phyloP scores from a whole-genome alignment of 2,888 invertebrate genomes.

The Harmothoe impar region DNA sequence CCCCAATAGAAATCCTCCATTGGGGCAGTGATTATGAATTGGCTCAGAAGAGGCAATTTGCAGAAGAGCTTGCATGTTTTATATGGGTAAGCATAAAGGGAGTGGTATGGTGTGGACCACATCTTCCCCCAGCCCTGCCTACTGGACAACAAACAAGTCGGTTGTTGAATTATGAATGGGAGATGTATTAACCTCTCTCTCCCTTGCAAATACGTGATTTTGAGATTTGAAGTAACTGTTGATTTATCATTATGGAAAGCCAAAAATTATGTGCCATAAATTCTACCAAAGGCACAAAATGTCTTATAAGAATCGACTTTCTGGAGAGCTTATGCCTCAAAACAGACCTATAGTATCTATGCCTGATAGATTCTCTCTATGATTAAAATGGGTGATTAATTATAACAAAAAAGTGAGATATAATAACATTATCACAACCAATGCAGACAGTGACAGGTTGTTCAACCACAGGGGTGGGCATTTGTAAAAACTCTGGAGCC shows the following conservation, averaged over 20 bases:
- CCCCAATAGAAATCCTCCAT: background rate
- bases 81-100: background rate
- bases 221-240: too few species aligned
- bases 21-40: constrained; percentile 21
- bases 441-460: too few species aligned
- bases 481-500: too few species aligned
- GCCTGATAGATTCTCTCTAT: too few species aligned
- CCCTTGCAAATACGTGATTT: background rate
- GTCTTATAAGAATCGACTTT: background rate
- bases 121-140: background rate
- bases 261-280: too few species aligned
- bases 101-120: background rate
- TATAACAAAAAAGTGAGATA: too few species aligned
- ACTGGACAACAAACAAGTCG: background rate
- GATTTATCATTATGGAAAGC: too few species aligned
- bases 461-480: too few species aligned
- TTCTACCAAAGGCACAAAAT: background rate
- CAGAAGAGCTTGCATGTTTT: background rate
- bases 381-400: too few species aligned
- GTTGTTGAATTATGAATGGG: background rate
- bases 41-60: constrained; percentile 13
- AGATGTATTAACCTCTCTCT: background rate
- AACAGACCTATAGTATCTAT: too few species aligned
- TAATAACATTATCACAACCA: too few species aligned
- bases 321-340: too few species aligned